phyloP scores from a whole-genome alignment of 2,113 vertebrate species.

The Epinephelus cyanopodus region DNA sequence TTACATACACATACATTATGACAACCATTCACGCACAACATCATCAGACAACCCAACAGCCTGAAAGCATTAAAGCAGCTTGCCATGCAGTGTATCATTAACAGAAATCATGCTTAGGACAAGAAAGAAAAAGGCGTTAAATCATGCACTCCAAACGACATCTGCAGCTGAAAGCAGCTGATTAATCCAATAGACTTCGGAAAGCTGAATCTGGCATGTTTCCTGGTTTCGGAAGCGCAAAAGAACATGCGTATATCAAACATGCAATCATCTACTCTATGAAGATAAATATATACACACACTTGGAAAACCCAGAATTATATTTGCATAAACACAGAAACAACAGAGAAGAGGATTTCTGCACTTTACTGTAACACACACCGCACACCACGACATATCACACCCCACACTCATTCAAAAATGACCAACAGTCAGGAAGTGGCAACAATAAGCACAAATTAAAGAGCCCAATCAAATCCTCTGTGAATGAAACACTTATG shows the following conservation, averaged over 20 bases:
- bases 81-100: slow-evolving; percentile 55
- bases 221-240: slow-evolving; percentile 46
- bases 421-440: neutral
- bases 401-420: slow-evolving; percentile 40
- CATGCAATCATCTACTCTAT: slow-evolving; percentile 53
- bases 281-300: slow-evolving; percentile 24
- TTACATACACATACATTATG: slow-evolving; percentile 44
- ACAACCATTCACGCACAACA: slow-evolving; percentile 22
- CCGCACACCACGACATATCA: slow-evolving; percentile 5
- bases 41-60: slow-evolving; percentile 47
- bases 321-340: slow-evolving; percentile 3
- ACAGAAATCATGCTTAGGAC: slow-evolving; percentile 61
- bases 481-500: slow-evolving; percentile 12
- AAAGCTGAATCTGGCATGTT: slow-evolving; percentile 16
- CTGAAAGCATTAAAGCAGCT: slow-evolving; percentile 54
- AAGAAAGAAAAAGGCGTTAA: slow-evolving; percentile 27
- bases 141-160: slow-evolving; percentile 28
- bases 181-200: slow-evolving; percentile 1
- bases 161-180: slow-evolving; percentile 58
- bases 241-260: slow-evolving; percentile 55
- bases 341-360: slow-evolving; percentile 7
- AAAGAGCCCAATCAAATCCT: neutral
- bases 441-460: neutral
- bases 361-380: neutral
- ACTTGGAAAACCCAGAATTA: slow-evolving; percentile 23